These are phyloP conservation scores for Chondrosia reniformis DNA, from an alignment of 37 sponge, comb jelly and placozoan genomes.

Conservation along the genomic window DNA sequence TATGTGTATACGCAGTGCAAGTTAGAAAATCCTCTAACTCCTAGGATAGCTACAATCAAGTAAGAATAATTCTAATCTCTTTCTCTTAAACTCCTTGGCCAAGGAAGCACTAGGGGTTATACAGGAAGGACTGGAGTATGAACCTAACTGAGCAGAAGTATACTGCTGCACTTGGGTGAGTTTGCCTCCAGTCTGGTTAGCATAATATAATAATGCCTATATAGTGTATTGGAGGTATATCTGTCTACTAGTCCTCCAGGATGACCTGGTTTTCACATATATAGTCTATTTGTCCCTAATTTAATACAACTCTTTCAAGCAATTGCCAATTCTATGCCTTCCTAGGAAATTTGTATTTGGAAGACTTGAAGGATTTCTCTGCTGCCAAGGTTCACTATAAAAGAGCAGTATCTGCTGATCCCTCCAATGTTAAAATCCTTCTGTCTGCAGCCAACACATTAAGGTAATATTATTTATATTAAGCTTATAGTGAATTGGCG, in stretches of 20 bases:
- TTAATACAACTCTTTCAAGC: too few relatives aligned
- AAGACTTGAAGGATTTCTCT: neutral
- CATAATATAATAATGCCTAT: too few relatives aligned
- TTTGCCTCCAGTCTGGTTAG: too few relatives aligned
- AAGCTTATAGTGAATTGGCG: conserved; percentile 14
- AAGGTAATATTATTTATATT: conserved; percentile 7
- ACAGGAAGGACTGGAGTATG: neutral
- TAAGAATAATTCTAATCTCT: neutral
- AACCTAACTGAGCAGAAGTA: conserved; percentile 18
- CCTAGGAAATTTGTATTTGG: too few relatives aligned
- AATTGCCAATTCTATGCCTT: too few relatives aligned
- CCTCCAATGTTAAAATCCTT: neutral
- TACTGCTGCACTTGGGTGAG: neutral
- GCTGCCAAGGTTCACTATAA: conserved; percentile 15
- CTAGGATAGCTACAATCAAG: too few relatives aligned
- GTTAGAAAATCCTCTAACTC: too few relatives aligned
- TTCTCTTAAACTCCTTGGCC: neutral
- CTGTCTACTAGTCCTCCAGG: too few relatives aligned
- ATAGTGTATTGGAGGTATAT: too few relatives aligned
- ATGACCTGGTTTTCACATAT: too few relatives aligned
- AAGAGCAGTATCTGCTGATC: neutral
- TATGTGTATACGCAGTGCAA: too few relatives aligned
- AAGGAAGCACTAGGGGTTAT: neutral
- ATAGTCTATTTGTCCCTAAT: too few relatives aligned
- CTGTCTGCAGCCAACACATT: conserved; percentile 16